Evolutionary conservation across 1,140 invertebrate genomes (phyloP).

Genomic region (Zaprionus vittiger): DNA sequence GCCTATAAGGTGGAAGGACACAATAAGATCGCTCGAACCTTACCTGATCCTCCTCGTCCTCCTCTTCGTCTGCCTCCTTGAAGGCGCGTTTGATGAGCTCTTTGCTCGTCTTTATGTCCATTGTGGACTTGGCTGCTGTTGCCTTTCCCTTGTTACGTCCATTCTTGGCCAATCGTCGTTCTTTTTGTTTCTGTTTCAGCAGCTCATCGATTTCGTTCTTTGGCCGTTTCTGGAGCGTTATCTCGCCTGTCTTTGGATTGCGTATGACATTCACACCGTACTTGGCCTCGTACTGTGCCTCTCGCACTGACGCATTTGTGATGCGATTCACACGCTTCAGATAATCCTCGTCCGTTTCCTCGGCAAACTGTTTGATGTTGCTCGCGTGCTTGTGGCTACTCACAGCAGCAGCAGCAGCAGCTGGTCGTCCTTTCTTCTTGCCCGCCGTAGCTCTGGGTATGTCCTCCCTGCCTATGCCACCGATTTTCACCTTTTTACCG

Average conservation of each 20-base stretch:
- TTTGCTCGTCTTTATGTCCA: conserved; percentile 84
- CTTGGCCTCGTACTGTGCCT: conserved; percentile 86
- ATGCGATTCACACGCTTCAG: conserved; percentile 85
- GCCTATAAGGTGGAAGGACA: too few relatives aligned
- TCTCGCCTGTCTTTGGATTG: conserved; percentile 85
- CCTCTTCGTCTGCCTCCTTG: conserved; percentile 79
- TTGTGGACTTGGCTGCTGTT: conserved; percentile 51
- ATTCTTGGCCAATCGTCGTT: conserved; percentile 77
- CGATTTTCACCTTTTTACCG: conserved; percentile 68
- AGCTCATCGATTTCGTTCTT: conserved; percentile 85
- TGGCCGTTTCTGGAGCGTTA: conserved; percentile 84
- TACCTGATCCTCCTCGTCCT: conserved; percentile 37
- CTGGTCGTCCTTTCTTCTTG: conserved; percentile 20
- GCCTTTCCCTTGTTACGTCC: conserved; percentile 60
- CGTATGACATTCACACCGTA: conserved; percentile 86
- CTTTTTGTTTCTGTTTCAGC: conserved; percentile 82
- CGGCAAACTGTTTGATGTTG: conserved; percentile 82
- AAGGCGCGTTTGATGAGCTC: conserved; percentile 81
- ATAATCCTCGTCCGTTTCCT: conserved; percentile 85
- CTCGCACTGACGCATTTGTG: conserved; percentile 85
- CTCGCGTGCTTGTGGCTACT: conserved; percentile 25
- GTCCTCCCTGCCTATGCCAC: conserved; percentile 63
- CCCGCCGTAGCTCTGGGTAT: conserved; percentile 38
- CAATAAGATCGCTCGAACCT: neutral
- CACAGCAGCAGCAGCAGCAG: neutral